Conservation (phyloP, 2,113 vertebrate species). For the Arothron firmamentum region DNA sequence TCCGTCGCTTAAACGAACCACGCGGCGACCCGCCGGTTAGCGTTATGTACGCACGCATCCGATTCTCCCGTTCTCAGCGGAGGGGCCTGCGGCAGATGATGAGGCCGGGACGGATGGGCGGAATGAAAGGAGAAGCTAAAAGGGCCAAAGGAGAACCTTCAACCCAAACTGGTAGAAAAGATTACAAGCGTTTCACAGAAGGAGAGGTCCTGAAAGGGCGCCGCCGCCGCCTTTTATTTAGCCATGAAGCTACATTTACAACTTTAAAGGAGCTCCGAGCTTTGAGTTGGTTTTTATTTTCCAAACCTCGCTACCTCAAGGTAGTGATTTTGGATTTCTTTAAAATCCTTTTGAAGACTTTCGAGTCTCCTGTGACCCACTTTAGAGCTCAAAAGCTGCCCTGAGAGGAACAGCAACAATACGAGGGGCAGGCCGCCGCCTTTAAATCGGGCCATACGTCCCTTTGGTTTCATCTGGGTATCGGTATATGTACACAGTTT, state of each 20-base stretch:
- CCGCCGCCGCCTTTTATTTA: no score
- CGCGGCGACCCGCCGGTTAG: no score
- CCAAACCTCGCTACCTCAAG: background rate
- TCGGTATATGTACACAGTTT: constrained; percentile 37
- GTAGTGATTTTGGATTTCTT: constrained; percentile 3
- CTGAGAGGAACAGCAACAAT: constrained; percentile 5
- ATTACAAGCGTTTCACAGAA: no score
- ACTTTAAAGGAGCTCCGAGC: background rate
- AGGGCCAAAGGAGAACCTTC: no score
- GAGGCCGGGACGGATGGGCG: no score
- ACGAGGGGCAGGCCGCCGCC: background rate
- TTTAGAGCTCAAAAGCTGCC: constrained; percentile 5
- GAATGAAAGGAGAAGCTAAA: no score
- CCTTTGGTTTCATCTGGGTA: constrained; percentile 36
- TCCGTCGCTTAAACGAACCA: no score
- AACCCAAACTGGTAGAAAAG: no score
- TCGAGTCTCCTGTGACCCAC: background rate
- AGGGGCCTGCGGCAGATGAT: no score
- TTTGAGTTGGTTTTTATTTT: background rate
- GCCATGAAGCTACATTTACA: background rate
- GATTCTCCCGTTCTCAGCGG: no score
- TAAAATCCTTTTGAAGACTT: constrained; percentile 13
- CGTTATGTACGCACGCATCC: no score
- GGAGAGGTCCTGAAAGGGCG: no score
- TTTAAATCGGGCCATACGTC: constrained; percentile 15